Base-by-base conservation (phyloP, 2,797 vertebrate species). In the Gadopsis bispinosus region DNA sequence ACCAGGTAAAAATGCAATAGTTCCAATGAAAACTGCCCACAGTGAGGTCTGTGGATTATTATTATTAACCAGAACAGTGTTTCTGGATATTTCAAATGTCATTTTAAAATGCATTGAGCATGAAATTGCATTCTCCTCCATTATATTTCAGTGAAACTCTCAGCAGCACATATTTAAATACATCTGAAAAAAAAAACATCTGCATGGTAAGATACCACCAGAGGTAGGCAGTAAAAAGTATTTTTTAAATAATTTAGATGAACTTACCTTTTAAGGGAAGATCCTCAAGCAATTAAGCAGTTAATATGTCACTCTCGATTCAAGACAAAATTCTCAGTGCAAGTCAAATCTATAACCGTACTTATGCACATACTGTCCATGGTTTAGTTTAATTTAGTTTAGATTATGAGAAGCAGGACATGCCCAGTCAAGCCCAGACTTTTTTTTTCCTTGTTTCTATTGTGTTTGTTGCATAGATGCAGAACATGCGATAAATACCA, bases 61-160 rank as follows among this genome's bases (percentile, higher is more conserved):
- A 22, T 4, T 20, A 50, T 9, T 51, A 51, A 51, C 20, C n/a
- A 51, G 10, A n/a, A 51, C 50, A 12, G 9, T 22, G 20, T 50
- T n/a, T 10, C 20, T 51, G 7, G 20, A 51, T 37, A 7, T 37
- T 37, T 37, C 35, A 37, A 37, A 51, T 51, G 48, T 22, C 20
- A 51, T 51, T 51, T 51, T n/a, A 1, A n/a, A 51, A n/a, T 51
- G 20, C 20, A 22, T 22, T 53, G n/a, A 22, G n/a, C 10, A 5
- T 26, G n/a, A 53, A 53, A 12, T 53, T 22, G 10, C 20, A 10
- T 50, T 50, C 20, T n/a, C 55, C 64, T 68, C 1, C 8, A 45
- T 56, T 56, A 33, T 58, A 26, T 63, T 63, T 55, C 37, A 69
- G 17, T 51, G 14, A 22, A 63, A 63, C 33, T 31, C 35, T 33